Evolutionary conservation across 2,113 vertebrate species (phyloP).

Genomic region (Odocoileus virginianus): DNA sequence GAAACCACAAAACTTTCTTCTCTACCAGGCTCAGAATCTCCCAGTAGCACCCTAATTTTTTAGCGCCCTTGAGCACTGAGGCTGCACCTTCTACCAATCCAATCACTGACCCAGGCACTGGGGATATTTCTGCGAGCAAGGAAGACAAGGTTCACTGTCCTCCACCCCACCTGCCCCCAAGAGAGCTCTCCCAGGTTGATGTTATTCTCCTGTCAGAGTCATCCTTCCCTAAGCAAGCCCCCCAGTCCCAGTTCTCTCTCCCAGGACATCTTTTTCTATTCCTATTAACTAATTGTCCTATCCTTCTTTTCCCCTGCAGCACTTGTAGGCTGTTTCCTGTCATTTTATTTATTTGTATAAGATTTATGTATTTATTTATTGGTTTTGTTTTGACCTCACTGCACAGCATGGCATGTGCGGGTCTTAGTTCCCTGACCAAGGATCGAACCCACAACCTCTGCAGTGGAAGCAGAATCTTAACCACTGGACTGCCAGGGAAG

Average conservation of each 20-base stretch:
- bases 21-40: not conserved
- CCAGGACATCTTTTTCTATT: not conserved
- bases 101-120: not conserved
- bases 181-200: fast-evolving
- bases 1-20: not conserved
- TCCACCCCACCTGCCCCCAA: fast-evolving
- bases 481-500: not conserved
- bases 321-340: not conserved
- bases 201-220: not conserved
- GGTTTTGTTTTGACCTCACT: not conserved
- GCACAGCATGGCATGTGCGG: not conserved
- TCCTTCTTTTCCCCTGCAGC: not conserved
- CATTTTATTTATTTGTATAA: not conserved
- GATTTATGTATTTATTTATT: not conserved
- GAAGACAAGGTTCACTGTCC: not conserved
- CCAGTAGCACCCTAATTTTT: not conserved
- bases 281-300: not conserved
- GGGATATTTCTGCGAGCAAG: not conserved
- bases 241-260: not conserved
- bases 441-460: not conserved
- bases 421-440: not conserved
- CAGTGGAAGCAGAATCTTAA: not conserved
- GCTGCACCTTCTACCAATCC: not conserved
- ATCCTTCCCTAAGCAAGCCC: not conserved
- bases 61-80: not conserved